phyloP scores from a whole-genome alignment of 2,888 invertebrate species.

The Drosophila nigricruria region DNA sequence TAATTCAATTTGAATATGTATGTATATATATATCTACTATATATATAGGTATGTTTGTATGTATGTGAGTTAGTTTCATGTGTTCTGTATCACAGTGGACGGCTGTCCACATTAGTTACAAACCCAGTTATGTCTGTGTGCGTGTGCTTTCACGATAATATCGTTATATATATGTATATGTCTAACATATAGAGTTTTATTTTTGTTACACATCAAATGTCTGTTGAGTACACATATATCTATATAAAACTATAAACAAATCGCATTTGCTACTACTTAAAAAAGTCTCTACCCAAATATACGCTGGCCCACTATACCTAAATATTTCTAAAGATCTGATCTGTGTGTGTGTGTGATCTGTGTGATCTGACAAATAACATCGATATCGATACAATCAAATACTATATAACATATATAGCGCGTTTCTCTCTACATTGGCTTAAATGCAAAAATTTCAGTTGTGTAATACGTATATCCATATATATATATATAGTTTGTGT shows the following conservation, averaged over 20 bases:
- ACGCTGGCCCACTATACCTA: slow-evolving; percentile 57
- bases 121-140: slow-evolving; percentile 17
- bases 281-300: slow-evolving; percentile 29
- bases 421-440: slow-evolving; percentile 18
- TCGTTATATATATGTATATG: slow-evolving; percentile 9
- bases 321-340: slow-evolving; percentile 7
- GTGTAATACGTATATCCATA: slow-evolving; percentile 5
- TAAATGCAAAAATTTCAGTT: slow-evolving; percentile 53
- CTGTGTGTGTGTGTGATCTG: background rate
- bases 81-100: slow-evolving; percentile 66
- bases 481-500: slow-evolving; percentile 3
- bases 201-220: slow-evolving; percentile 24
- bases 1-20: slow-evolving; percentile 14
- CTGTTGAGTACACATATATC: slow-evolving; percentile 30
- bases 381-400: slow-evolving; percentile 20
- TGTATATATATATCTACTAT: slow-evolving; percentile 13
- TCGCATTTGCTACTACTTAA: slow-evolving; percentile 29
- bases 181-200: slow-evolving; percentile 12
- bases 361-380: slow-evolving; percentile 20
- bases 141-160: slow-evolving; percentile 11
- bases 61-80: slow-evolving; percentile 3
- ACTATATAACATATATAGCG: slow-evolving; percentile 7
- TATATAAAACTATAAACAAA: slow-evolving; percentile 43
- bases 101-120: slow-evolving; percentile 63
- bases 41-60: slow-evolving; percentile 21